These are phyloP conservation scores for Drosophila tani DNA, from an alignment of 1,140 invertebrate genomes.

Conservation along the genomic window DNA sequence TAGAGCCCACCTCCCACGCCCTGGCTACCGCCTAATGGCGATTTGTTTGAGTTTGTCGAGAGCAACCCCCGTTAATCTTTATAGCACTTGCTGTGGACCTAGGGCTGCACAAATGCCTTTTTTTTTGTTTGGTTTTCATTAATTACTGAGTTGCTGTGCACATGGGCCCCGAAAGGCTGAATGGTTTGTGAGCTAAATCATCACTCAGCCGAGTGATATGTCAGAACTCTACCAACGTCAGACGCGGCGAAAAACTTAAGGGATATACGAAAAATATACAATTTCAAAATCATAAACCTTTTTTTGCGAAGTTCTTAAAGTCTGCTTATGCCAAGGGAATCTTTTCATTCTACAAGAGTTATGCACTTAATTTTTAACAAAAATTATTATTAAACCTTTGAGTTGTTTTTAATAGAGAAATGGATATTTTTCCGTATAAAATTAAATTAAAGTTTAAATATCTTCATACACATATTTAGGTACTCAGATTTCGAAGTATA, in stretches of 20 bases:
- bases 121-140: conserved; percentile 13
- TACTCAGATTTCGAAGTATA: no score
- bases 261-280: conserved; percentile 37
- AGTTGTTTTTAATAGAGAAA: no score
- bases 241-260: conserved; percentile 18
- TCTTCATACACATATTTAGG: no score
- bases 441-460: no score
- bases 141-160: conserved; percentile 10
- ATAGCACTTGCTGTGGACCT: conserved; percentile 24
- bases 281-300: conserved; percentile 3
- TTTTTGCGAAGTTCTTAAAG: conserved; percentile 1
- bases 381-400: no score
- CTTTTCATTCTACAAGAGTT: not conserved
- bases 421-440: no score
- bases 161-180: conserved; percentile 14
- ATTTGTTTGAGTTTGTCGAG: conserved; percentile 42
- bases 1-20: conserved; percentile 14
- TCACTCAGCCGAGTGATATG: conserved; percentile 27
- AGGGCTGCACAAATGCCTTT: conserved; percentile 24
- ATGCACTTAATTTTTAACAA: no score
- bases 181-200: conserved; percentile 18
- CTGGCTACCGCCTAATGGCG: conserved; percentile 34
- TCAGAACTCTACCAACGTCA: conserved; percentile 28
- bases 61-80: conserved; percentile 44
- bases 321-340: not conserved